Base-by-base conservation (phyloP, 2,888 invertebrate genomes). In the Macropis europaea region DNA sequence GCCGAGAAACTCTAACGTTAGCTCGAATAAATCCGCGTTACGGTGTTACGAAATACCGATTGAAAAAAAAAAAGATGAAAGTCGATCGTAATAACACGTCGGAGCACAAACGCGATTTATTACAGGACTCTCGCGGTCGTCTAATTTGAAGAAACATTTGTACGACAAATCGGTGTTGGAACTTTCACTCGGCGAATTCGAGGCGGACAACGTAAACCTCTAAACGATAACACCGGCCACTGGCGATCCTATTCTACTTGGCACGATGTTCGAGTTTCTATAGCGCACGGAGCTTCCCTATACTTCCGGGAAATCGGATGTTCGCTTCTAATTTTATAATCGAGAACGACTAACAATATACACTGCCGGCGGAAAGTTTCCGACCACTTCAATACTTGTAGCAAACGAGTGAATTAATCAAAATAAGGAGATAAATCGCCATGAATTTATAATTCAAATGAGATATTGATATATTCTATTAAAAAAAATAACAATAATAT, bases 141-240 rank as follows among this genome's bases (percentile, higher is more conserved):
- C 3, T 32, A n/a, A 38, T 52, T 34, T 34, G 24, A 13, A 15
- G 17, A 30, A 47, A 47, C 45, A 15, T 24, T 61, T 24, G 47
- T 22, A 17, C 47, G 59, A 59, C 32, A 42, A 22, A 42, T 60
- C 40, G 59, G 24, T 67, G 42, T 48, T 36, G 22, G 28, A 0
- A 52, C 57, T 72, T 69, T 69, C 70, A 62, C 70, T 19, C 36
- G 36, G 36, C 17, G 68, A 56, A 56, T 38, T 57, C 47, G 13
- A 45, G 15, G 9, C 45, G 13, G 22, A 13, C 40, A 42, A 42
- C 19, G 47, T n/a, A 53, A 42, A 69, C 52, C 52, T 24, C 56
- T 30, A 38, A 52, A 52, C 43, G 17, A 40, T 34, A 38, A 26
- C 28, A 22, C 22, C n/a, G 19, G 11, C 15, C 2, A 17, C 6